Percentiles rank a stretch among this genome's conserved stretches.
Evolutionary conservation across 2,888 invertebrate species (phyloP).

Genomic region (Cheilosia soror): DNA sequence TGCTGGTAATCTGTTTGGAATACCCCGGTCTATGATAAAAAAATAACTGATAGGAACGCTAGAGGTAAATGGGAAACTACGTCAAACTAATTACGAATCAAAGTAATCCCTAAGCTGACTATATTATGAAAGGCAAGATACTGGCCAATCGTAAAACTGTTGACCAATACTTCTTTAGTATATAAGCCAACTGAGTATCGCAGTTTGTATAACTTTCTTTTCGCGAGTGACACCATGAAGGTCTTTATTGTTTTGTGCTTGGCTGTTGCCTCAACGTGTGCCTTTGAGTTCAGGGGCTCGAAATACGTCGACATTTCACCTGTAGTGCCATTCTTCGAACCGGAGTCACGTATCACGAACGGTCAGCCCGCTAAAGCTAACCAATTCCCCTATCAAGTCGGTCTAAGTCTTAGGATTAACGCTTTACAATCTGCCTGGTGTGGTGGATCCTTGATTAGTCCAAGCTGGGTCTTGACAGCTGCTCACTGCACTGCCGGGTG

Average conservation of each 20-base stretch:
- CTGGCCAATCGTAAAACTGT: too few relatives aligned
- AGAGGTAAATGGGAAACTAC: too few relatives aligned
- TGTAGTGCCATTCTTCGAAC: not conserved
- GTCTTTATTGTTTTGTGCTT: constrained; percentile 78
- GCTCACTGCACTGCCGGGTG: constrained; percentile 77
- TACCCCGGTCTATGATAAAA: too few relatives aligned
- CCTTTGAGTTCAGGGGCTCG: constrained; percentile 75
- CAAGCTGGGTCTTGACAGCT: constrained; percentile 78
- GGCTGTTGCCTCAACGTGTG: constrained; percentile 78
- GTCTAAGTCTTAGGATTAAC: constrained; percentile 2
- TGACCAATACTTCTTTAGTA: not conserved
- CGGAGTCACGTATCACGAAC: constrained; percentile 36
- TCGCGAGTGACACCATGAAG: constrained; percentile 77
- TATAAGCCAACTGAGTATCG: not conserved
- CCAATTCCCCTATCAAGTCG: constrained; percentile 43
- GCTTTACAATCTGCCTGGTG: constrained; percentile 57
- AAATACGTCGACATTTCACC: constrained; percentile 10
- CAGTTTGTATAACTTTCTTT: not conserved
- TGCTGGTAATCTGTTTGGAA: too few relatives aligned
- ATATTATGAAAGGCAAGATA: too few relatives aligned
- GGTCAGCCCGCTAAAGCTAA: not conserved
- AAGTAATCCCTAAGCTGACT: too few relatives aligned
- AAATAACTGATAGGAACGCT: too few relatives aligned
- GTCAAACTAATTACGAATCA: too few relatives aligned
- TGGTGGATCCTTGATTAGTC: constrained; percentile 77